A percentile compares a stretch with the other conserved stretches of the same genome.
phyloP scores from a whole-genome alignment of 2,113 vertebrate species.

The Chaetura pelagica region DNA sequence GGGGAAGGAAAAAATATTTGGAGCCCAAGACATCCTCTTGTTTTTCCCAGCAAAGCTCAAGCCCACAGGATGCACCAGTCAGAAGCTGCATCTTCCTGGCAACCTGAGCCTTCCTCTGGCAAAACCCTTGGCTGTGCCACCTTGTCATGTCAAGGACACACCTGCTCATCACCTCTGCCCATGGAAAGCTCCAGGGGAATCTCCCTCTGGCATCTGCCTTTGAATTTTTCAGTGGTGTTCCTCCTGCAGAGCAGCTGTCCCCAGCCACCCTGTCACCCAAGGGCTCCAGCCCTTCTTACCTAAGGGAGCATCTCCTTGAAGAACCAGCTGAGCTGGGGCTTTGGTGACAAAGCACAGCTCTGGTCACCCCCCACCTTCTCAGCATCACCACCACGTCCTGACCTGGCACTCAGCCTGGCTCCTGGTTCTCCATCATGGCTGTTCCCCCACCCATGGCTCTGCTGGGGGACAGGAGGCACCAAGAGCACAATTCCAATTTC shows the following conservation, averaged over 20 bases:
- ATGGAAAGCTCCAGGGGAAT: neutral
- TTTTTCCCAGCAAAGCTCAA: neutral
- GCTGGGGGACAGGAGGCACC: rapidly evolving
- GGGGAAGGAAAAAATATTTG: neutral
- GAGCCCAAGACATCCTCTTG: neutral
- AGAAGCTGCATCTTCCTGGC: neutral
- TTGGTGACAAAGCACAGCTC: neutral
- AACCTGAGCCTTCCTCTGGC: neutral
- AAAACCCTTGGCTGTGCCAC: neutral
- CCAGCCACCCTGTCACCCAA: neutral
- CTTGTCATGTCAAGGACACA: neutral
- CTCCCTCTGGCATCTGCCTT: neutral
- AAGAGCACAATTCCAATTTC: neutral
- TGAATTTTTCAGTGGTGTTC: neutral
- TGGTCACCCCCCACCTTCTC: neutral
- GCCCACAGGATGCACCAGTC: rapidly evolving
- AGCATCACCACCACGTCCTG: rapidly evolving
- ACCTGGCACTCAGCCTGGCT: neutral
- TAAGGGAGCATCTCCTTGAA: neutral
- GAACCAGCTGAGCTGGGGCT: neutral
- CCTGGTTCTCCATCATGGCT: rapidly evolving
- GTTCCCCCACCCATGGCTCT: rapidly evolving
- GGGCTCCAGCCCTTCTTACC: rapidly evolving
- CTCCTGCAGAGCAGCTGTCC: neutral
- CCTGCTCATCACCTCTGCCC: neutral